phyloP scores from a whole-genome alignment of 2,797 vertebrate species.

The Fistularia tabacaria region DNA sequence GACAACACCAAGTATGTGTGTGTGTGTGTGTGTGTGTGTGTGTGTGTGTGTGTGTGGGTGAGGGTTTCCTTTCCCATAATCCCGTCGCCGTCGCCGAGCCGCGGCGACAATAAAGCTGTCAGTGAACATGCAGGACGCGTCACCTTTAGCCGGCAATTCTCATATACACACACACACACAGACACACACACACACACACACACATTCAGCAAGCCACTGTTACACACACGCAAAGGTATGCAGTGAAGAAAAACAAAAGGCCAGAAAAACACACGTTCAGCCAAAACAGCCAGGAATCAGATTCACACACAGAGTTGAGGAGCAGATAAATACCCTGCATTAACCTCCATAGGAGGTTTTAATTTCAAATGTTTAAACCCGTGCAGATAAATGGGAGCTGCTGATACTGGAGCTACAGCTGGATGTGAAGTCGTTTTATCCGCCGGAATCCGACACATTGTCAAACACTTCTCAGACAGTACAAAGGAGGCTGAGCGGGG shows the following conservation, averaged over 20 bases:
- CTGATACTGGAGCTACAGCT: no score
- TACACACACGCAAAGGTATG: constrained; percentile 43
- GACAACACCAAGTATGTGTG: constrained; percentile 75
- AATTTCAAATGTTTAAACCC: no score
- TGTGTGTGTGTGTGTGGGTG: constrained; percentile 27
- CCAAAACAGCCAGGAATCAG: neutral
- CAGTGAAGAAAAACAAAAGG: constrained; percentile 27
- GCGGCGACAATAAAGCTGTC: constrained; percentile 85
- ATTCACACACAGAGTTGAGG: neutral
- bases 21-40: constrained; percentile 29
- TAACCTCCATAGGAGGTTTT: neutral
- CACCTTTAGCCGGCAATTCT: constrained; percentile 79
- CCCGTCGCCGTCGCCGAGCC: constrained; percentile 77
- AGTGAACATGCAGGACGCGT: constrained; percentile 82
- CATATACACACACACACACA: constrained; percentile 34
- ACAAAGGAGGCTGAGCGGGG: no score
- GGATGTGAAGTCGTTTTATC: no score
- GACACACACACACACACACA: constrained; percentile 24
- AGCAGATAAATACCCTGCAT: neutral
- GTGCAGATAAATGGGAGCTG: no score
- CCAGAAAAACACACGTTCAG: neutral
- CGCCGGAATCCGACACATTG: no score
- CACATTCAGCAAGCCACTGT: constrained; percentile 26
- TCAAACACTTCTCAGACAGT: no score
- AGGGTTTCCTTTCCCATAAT: constrained; percentile 79